These are phyloP conservation scores for Rhodinocichla rosea DNA, from an alignment of 2,113 vertebrate genomes.

Conservation along the genomic window DNA sequence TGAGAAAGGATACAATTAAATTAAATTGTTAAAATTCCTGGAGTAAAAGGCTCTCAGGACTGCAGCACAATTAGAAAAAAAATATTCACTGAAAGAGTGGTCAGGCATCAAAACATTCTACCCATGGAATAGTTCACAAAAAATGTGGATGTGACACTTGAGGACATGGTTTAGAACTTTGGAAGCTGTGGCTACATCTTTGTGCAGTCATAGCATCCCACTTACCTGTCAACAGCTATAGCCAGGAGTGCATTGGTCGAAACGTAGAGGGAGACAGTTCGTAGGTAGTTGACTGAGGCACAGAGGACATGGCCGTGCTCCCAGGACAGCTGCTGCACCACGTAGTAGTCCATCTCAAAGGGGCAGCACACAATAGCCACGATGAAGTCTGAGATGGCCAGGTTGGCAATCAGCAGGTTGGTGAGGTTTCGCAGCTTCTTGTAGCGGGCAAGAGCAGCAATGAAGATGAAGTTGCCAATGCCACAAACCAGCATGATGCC, in stretches of 20 bases:
- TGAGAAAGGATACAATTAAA: not conserved
- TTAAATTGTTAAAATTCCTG: not conserved
- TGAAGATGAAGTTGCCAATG: conserved; percentile 89
- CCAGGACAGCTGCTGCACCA: conserved; percentile 93
- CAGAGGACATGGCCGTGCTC: conserved; percentile 88
- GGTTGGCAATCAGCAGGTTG: conserved; percentile 93
- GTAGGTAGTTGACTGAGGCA: conserved; percentile 89
- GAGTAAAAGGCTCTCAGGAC: not conserved
- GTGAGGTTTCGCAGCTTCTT: conserved; percentile 95
- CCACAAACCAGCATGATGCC: conserved; percentile 95
- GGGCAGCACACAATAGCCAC: conserved; percentile 96
- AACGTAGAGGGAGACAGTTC: conserved; percentile 91
- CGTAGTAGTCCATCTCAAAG: conserved; percentile 97
- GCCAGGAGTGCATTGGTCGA: conserved; percentile 95
- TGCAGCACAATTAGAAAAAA: not conserved
- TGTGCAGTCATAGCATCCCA: not conserved
- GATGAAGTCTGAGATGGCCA: conserved; percentile 94
- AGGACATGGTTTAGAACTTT: not conserved
- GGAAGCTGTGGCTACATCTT: not conserved
- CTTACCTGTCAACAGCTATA: conserved; percentile 94
- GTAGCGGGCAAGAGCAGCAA: conserved; percentile 84
- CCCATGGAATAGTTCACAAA: not conserved
- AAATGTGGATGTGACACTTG: not conserved
- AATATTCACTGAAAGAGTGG: no score
- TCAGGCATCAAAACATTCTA: not conserved